Evolutionary conservation across 2,797 vertebrate genomes (phyloP), one percentile per base, ranked within the genome.

Genomic region (Ceyx erithaca): DNA sequence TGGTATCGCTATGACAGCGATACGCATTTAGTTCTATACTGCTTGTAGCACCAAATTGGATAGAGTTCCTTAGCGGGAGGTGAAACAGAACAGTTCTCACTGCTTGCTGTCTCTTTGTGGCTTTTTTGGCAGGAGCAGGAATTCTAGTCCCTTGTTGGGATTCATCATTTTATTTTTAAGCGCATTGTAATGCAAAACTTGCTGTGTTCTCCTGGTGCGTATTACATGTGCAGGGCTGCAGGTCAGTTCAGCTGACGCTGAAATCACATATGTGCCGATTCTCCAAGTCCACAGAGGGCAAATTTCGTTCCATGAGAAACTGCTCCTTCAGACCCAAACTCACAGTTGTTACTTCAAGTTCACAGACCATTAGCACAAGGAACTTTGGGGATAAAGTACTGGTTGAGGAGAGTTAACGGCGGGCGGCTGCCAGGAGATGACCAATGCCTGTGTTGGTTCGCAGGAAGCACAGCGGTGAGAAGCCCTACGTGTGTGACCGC

Each of bases 401-500:
- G 6, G 7, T 2, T 5, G 58, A 31, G 51, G 49, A 14, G 25
- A 12, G 43, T 22, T 21, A 19, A 20, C 10, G 0, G 1, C 19
- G 19, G 28, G 12, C 15, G 30, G 49, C 12, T 51, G 45, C 30
- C 33, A 5, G 46, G 54, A 37, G 70, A 5, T 66, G 3, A 2
- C 55, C 28, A 43, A 26, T 73, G 4, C 28, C 20, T 45, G 40
- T 92, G 71, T 83, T 75, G 17, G 19, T 76, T 89, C 7, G 6
- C 80, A 99, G 98, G 97, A 98, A 98, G 89, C 98, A 99, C 97
- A 99, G 99, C 9, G 99, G 99, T 3, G 99, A 99, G 96, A 99
- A 99, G 95, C 99, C 99, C 10, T 99, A 99, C 58, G 98, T 99
- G 51, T 99, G 99, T 15, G 99, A 98, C 55, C 97, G 99, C 45